These are phyloP conservation scores for Pterocles orientalis DNA, from an alignment of 2,113 vertebrate genomes.

Conservation along the genomic window DNA sequence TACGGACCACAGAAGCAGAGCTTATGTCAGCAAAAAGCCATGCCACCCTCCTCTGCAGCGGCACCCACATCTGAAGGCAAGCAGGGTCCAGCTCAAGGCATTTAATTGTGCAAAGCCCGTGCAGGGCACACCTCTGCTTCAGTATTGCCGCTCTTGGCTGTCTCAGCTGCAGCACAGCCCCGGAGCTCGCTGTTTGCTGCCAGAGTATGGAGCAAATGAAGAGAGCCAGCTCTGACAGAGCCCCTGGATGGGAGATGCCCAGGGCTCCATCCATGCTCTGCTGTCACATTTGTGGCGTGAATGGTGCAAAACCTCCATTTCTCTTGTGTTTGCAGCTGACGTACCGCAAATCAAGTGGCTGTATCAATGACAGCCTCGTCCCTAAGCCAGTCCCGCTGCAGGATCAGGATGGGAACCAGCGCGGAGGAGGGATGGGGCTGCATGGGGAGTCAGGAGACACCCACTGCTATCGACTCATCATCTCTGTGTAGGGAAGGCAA, in stretches of 20 bases:
- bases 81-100: background rate
- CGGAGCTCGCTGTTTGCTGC: background rate
- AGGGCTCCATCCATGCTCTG: background rate
- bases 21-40: background rate
- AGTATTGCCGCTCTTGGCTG: background rate
- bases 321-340: background rate
- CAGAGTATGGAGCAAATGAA: background rate
- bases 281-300: background rate
- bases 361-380: background rate
- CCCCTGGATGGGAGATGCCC: background rate
- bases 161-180: background rate
- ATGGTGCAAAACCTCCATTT: background rate
- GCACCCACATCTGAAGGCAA: background rate
- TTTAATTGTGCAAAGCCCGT: rapidly evolving
- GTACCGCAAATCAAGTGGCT: too few species aligned
- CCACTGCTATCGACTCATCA: background rate
- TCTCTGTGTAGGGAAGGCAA: background rate
- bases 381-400: background rate
- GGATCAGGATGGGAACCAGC: rapidly evolving
- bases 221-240: background rate
- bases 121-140: background rate
- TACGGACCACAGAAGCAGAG: rapidly evolving
- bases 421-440: background rate
- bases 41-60: rapidly evolving
- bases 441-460: background rate